These are phyloP conservation scores for Gallirallus australis DNA, from an alignment of 2,797 vertebrate genomes.

Conservation along the genomic window DNA sequence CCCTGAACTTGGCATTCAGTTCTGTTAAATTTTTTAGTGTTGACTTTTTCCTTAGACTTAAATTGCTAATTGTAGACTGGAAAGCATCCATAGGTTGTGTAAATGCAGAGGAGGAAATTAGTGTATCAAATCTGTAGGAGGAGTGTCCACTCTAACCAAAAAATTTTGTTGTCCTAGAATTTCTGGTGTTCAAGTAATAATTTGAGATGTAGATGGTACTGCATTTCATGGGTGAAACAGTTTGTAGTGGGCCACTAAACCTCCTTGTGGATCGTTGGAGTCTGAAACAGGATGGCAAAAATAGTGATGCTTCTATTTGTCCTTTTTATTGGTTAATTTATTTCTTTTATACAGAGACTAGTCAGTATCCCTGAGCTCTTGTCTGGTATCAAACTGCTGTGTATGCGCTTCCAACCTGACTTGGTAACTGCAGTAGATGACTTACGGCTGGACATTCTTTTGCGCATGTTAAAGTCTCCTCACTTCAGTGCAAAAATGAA, in stretches of 20 bases:
- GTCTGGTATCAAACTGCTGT: constrained; percentile 97
- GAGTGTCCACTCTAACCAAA: background rate
- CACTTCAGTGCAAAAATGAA: constrained; percentile 99
- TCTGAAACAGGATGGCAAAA: background rate
- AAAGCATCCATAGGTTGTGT: background rate
- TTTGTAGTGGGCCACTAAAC: background rate
- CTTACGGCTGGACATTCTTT: constrained; percentile 92
- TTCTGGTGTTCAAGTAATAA: background rate
- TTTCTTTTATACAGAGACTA: constrained; percentile 82
- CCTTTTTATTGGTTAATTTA: background rate
- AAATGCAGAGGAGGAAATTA: background rate
- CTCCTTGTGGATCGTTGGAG: background rate
- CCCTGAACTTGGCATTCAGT: background rate
- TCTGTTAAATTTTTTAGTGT: background rate
- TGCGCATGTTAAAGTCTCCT: constrained; percentile 98
- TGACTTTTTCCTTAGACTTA: background rate
- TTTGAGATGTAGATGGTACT: background rate
- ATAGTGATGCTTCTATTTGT: background rate
- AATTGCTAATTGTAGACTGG: background rate
- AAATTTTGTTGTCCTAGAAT: background rate
- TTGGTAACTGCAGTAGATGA: constrained; percentile 94
- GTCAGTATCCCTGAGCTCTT: constrained; percentile 97
- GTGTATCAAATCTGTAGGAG: background rate
- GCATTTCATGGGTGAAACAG: background rate
- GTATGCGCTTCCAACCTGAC: constrained; percentile 97